phyloP scores from a whole-genome alignment of 2,113 vertebrate genomes.

The Fregetta grallaria region DNA sequence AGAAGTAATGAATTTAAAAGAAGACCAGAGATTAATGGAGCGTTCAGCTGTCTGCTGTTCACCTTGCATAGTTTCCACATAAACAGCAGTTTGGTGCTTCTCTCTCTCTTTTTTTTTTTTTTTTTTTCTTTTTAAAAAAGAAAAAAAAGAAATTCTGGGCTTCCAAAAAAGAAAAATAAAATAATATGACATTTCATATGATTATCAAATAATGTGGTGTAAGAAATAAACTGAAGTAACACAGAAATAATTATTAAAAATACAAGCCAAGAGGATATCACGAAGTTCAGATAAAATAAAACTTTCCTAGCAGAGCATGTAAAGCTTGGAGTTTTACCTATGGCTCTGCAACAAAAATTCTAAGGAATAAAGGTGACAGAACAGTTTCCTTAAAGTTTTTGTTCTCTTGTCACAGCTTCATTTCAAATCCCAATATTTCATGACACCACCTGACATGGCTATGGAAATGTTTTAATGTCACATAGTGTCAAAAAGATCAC shows the following conservation, averaged over 20 bases:
- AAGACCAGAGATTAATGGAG: not conserved
- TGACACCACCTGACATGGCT: not conserved
- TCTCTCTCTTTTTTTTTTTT: not conserved
- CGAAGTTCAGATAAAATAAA: not conserved
- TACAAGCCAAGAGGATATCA: not conserved
- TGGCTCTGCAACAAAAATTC: not conserved
- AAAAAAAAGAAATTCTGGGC: not conserved
- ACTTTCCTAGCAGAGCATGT: not conserved
- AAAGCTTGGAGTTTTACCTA: not conserved
- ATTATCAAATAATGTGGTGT: too few relatives aligned
- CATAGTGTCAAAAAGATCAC: not conserved
- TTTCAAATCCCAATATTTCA: not conserved
- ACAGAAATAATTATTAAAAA: not conserved
- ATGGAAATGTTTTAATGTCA: not conserved
- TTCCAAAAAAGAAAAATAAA: not conserved
- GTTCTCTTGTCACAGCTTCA: not conserved
- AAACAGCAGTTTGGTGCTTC: not conserved
- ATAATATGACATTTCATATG: not conserved
- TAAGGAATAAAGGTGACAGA: not conserved
- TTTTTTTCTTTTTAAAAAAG: too few relatives aligned
- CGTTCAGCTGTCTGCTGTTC: not conserved
- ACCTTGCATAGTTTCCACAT: not conserved
- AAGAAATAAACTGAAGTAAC: not conserved
- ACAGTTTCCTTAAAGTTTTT: not conserved
- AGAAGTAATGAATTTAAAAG: slow-evolving; percentile 11